These are phyloP conservation scores for Ailurus styani DNA, from an alignment of 2,113 vertebrate species.

Conservation along the genomic window DNA sequence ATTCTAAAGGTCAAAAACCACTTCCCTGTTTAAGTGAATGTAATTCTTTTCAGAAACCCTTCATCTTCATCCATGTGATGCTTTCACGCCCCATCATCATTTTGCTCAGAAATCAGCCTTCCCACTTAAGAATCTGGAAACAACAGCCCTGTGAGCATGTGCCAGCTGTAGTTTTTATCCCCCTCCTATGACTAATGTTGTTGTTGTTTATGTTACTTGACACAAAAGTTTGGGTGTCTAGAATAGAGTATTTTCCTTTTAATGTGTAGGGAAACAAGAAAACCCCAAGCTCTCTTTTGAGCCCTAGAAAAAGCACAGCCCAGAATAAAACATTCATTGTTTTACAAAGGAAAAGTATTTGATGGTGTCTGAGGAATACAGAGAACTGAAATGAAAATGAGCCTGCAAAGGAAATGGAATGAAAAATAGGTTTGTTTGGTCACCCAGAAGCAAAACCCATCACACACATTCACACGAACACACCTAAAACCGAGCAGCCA, in stretches of 20 bases:
- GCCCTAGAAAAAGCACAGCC: slow-evolving; percentile 54
- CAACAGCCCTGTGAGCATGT: not conserved
- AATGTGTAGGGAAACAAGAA: slow-evolving; percentile 50
- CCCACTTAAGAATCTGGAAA: not conserved
- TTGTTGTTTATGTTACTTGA: not conserved
- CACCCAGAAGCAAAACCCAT: slow-evolving; percentile 44
- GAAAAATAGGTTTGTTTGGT: slow-evolving; percentile 76
- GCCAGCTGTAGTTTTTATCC: slow-evolving; percentile 18
- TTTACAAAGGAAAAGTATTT: slow-evolving; percentile 75
- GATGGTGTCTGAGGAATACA: slow-evolving; percentile 76
- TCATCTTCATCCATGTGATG: not conserved
- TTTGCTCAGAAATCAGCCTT: slow-evolving; percentile 21
- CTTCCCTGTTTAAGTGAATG: slow-evolving; percentile 48
- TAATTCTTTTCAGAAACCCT: slow-evolving; percentile 37
- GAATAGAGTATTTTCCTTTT: slow-evolving; percentile 48
- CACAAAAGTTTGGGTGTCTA: not conserved
- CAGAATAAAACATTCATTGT: slow-evolving; percentile 80
- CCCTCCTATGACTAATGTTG: slow-evolving; percentile 47
- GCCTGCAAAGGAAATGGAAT: slow-evolving; percentile 77
- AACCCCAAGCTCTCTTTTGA: slow-evolving; percentile 39
- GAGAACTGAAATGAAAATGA: slow-evolving; percentile 78
- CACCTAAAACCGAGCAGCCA: slow-evolving; percentile 65
- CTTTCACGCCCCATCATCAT: not conserved
- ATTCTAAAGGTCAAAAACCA: slow-evolving; percentile 68
- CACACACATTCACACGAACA: slow-evolving; percentile 7